Evolutionary conservation across 2,113 vertebrate species (phyloP).

Genomic region (Crocuta crocuta): DNA sequence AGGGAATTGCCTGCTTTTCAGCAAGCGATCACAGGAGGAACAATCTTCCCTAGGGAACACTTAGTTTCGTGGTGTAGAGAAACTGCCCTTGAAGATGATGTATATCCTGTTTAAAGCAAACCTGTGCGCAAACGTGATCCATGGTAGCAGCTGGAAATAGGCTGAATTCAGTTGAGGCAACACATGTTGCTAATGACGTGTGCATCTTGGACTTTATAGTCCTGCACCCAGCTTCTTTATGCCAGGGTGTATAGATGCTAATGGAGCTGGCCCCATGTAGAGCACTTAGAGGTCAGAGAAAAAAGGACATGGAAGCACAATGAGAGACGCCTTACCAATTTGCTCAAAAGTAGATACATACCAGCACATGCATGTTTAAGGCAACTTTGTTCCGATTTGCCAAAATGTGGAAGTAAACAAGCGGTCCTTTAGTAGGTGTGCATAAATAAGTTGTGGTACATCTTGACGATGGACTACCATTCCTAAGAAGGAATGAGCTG

Average conservation of each 20-base stretch:
- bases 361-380: background rate
- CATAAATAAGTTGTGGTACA: background rate
- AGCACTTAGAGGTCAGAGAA: background rate
- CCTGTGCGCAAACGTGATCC: background rate
- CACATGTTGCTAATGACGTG: background rate
- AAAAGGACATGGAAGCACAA: background rate
- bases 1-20: background rate
- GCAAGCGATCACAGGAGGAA: background rate
- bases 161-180: background rate
- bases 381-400: background rate
- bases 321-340: background rate
- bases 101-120: background rate
- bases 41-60: background rate
- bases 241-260: rapidly evolving
- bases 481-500: background rate
- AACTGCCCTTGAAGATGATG: background rate
- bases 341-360: background rate
- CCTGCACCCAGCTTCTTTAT: background rate
- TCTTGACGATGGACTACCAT: background rate
- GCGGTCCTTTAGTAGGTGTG: background rate
- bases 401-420: background rate
- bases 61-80: background rate
- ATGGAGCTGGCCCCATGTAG: background rate
- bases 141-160: background rate
- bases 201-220: background rate